These are phyloP conservation scores for Peucedramus taeniatus DNA, from an alignment of 2,113 vertebrate species.

Conservation along the genomic window DNA sequence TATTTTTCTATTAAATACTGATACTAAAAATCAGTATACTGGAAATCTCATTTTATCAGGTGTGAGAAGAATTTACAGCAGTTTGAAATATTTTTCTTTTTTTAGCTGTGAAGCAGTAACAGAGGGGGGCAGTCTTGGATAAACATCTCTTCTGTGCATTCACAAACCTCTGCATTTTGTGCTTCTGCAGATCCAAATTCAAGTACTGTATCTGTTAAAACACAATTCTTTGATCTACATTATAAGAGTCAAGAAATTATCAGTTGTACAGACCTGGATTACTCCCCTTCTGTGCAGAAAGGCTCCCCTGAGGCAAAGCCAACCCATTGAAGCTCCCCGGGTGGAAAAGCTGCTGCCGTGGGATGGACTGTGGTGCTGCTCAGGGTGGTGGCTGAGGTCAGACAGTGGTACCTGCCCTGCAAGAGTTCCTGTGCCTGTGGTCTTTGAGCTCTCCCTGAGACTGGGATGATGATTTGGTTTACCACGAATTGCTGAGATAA, in stretches of 20 bases:
- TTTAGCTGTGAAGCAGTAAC: not conserved
- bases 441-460: not conserved
- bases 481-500: not conserved
- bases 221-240: not conserved
- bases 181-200: not conserved
- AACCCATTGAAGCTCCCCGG: not conserved
- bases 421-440: not conserved
- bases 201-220: not conserved
- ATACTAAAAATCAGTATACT: not conserved
- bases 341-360: not conserved
- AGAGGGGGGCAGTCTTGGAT: constrained; percentile 55
- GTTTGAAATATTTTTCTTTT: not conserved
- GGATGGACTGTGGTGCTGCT: not conserved
- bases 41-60: not conserved
- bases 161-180: not conserved
- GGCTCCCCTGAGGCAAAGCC: not conserved
- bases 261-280: not conserved
- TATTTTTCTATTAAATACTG: not conserved
- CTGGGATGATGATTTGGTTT: not conserved
- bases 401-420: not conserved
- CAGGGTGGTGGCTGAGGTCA: not conserved
- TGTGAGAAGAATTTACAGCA: not conserved
- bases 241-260: not conserved
- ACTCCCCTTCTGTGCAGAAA: not conserved
- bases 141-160: not conserved